A percentile compares a stretch with the other conserved stretches of the same genome.
These are phyloP conservation scores for Anadara kagoshimensis DNA, from an alignment of 1,140 invertebrate species.

Conservation along the genomic window DNA sequence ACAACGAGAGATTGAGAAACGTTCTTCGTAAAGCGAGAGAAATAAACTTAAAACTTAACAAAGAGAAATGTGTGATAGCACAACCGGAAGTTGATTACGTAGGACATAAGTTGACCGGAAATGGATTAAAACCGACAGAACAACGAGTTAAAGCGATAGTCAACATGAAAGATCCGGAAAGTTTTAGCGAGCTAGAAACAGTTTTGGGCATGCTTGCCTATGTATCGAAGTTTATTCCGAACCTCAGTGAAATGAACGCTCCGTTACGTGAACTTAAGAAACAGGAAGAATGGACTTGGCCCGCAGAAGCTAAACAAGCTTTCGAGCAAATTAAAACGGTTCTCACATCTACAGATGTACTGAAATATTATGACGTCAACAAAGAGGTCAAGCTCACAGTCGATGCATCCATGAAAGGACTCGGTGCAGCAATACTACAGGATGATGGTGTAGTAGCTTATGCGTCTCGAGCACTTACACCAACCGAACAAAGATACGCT, in stretches of 20 bases:
- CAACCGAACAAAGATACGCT: constrained; percentile 65
- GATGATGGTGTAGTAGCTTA: constrained; percentile 69
- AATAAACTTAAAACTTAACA: constrained; percentile 32
- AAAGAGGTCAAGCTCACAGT: constrained; percentile 44
- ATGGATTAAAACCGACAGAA: constrained; percentile 64
- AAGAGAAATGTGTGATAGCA: constrained; percentile 31
- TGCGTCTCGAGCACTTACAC: constrained; percentile 64
- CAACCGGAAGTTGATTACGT: constrained; percentile 61
- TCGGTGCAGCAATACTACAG: constrained; percentile 72
- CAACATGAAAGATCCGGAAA: constrained; percentile 42
- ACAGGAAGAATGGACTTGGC: constrained; percentile 31
- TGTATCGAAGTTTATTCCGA: constrained; percentile 33
- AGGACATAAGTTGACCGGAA: constrained; percentile 64
- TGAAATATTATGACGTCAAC: constrained; percentile 30
- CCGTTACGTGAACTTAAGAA: constrained; percentile 33
- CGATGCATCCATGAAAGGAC: constrained; percentile 68
- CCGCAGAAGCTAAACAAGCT: constrained; percentile 13
- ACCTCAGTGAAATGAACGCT: constrained; percentile 21
- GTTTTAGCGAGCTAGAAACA: constrained; percentile 23
- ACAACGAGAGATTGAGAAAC: constrained; percentile 15
- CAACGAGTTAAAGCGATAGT: constrained; percentile 64
- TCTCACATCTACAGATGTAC: constrained; percentile 21
- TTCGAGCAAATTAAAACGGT: constrained; percentile 27
- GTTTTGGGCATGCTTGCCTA: constrained; percentile 45
- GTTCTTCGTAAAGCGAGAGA: constrained; percentile 35